Evolutionary conservation across 2,888 invertebrate species (phyloP).

Genomic region (Morinoia aosen): DNA sequence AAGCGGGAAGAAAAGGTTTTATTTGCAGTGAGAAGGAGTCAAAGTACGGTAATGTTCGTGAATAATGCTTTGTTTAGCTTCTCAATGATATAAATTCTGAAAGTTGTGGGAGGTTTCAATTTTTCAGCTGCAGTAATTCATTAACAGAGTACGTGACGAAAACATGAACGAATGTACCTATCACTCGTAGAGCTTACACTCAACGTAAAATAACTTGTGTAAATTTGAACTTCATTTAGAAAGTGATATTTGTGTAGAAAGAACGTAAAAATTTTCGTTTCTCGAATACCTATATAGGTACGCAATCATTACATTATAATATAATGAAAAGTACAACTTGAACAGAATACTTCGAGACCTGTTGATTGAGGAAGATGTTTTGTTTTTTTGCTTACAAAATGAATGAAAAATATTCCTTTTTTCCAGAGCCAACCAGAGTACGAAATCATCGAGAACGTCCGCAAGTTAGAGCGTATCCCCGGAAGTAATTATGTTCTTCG

Average conservation of each 20-base stretch:
- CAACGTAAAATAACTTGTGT: background rate
- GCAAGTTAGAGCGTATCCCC: conserved; percentile 79
- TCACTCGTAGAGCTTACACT: background rate
- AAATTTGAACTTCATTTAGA: background rate
- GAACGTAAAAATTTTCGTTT: background rate
- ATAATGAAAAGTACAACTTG: background rate
- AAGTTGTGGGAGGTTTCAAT: too few species aligned
- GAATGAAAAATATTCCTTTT: conserved; percentile 40
- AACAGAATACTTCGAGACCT: too few species aligned
- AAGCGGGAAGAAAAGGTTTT: background rate
- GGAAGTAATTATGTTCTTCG: conserved; percentile 77
- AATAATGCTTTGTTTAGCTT: too few species aligned
- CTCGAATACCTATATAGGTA: background rate
- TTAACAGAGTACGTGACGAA: too few species aligned
- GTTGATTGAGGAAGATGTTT: too few species aligned
- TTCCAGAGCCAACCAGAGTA: conserved; percentile 61
- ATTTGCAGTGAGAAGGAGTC: background rate
- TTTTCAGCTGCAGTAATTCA: too few species aligned
- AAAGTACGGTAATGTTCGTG: background rate
- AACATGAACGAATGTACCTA: too few species aligned
- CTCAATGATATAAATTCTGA: too few species aligned
- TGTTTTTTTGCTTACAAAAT: background rate
- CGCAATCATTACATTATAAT: background rate
- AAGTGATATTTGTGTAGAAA: background rate
- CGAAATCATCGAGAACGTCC: conserved; percentile 71